These are phyloP conservation scores for Pseudoatta argentina DNA, from an alignment of 1,140 invertebrate genomes.

Conservation along the genomic window DNA sequence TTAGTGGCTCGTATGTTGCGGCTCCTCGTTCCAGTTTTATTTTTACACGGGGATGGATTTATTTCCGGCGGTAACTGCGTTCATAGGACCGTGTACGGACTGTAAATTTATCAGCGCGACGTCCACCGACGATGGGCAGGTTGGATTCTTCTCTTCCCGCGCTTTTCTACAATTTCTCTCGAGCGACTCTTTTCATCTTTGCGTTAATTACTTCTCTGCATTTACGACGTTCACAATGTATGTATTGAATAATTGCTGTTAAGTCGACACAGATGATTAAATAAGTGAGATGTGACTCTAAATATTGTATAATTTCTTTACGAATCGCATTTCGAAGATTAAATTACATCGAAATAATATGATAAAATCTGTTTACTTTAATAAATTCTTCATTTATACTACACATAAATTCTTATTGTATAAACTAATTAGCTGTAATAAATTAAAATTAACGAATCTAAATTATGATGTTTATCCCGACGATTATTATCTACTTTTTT, in stretches of 20 bases:
- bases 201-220: constrained; percentile 15
- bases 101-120: constrained; percentile 59
- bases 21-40: constrained; percentile 66
- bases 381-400: background rate
- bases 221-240: background rate
- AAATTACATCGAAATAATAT: background rate
- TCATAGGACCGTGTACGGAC: constrained; percentile 59
- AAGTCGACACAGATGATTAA: background rate
- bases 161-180: background rate
- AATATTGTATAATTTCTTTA: background rate
- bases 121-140: constrained; percentile 18
- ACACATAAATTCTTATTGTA: background rate
- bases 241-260: background rate
- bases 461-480: background rate
- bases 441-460: background rate
- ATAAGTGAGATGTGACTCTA: background rate
- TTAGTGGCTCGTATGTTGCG: constrained; percentile 45
- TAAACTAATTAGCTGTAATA: background rate
- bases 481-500: background rate
- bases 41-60: constrained; percentile 66
- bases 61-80: constrained; percentile 64
- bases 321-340: background rate
- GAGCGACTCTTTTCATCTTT: background rate
- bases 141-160: constrained; percentile 8
- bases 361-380: background rate